phyloP scores from a whole-genome alignment of 1,140 invertebrate species.

The Phthorimaea operculella region DNA sequence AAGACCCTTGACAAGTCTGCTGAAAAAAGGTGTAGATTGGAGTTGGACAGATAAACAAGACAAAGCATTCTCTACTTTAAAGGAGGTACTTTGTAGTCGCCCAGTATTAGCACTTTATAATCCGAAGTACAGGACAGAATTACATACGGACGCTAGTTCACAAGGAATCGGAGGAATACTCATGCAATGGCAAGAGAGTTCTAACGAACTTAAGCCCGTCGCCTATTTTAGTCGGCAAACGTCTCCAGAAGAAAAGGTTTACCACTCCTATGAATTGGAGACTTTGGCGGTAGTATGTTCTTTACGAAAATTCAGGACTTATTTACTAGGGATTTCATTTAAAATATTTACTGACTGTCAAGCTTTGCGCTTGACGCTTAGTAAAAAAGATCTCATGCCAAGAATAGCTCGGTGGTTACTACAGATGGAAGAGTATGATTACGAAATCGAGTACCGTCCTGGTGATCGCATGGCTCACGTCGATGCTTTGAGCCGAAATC shows the following conservation, averaged over 20 bases:
- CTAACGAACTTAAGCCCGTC: neutral
- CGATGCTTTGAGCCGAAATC: conserved; percentile 34
- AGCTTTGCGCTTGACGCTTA: neutral
- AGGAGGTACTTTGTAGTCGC: neutral
- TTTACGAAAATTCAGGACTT: neutral
- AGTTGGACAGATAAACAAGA: neutral
- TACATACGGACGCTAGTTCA: conserved; percentile 2
- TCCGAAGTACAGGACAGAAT: neutral
- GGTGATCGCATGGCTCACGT: conserved; percentile 33
- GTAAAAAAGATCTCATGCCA: neutral
- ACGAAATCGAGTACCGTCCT: conserved; percentile 25
- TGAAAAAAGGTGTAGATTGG: conserved; percentile 1
- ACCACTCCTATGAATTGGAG: conserved; percentile 1
- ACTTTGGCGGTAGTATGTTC: conserved; percentile 3
- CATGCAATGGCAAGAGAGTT: neutral
- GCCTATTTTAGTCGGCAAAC: conserved; percentile 3
- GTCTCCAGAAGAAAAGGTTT: neutral
- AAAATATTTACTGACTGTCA: conserved; percentile 2
- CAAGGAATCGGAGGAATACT: neutral
- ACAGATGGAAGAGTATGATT: conserved; percentile 26
- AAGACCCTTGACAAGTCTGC: neutral
- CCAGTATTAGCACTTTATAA: conserved; percentile 4
- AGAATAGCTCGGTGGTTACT: neutral
- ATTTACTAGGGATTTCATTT: conserved; percentile 1
- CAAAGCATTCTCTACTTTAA: neutral